These are phyloP conservation scores for Drosophila sp. DNA, from an alignment of 1,140 invertebrate genomes.

Conservation along the genomic window DNA sequence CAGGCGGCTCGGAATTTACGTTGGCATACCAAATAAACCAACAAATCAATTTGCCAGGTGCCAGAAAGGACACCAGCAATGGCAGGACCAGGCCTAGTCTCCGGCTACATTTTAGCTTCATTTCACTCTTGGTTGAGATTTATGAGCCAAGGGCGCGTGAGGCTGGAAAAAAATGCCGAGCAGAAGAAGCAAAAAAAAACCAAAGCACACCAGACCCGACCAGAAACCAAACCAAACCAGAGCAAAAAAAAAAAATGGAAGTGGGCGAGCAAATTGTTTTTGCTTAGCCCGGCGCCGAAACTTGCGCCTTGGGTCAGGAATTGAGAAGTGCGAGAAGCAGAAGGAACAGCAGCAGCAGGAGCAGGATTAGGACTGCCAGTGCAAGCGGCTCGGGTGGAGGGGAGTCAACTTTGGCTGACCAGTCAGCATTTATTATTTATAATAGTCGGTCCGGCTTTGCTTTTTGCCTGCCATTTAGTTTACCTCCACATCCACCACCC, in stretches of 20 bases:
- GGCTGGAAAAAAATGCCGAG: slow-evolving; percentile 56
- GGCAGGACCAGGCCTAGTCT: slow-evolving; percentile 26
- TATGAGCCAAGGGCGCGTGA: slow-evolving; percentile 79
- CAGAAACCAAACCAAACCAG: slow-evolving; percentile 18
- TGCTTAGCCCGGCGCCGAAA: slow-evolving; percentile 62
- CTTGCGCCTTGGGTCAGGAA: slow-evolving; percentile 34
- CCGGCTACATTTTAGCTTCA: slow-evolving; percentile 74
- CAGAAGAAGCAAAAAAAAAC: slow-evolving; percentile 7
- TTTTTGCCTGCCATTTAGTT: slow-evolving; percentile 64
- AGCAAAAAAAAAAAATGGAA: slow-evolving; percentile 28
- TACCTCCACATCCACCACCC: slow-evolving; percentile 59
- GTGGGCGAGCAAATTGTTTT: slow-evolving; percentile 71
- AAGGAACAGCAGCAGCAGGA: slow-evolving; percentile 27
- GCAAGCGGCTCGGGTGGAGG: not conserved
- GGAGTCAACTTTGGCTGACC: slow-evolving; percentile 56
- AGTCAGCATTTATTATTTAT: slow-evolving; percentile 82
- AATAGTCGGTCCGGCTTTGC: slow-evolving; percentile 69
- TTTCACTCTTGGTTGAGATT: slow-evolving; percentile 79
- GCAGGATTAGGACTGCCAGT: slow-evolving; percentile 22
- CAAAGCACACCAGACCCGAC: not conserved
- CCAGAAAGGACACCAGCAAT: slow-evolving; percentile 31
- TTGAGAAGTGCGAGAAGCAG: slow-evolving; percentile 6
- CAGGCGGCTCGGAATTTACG: slow-evolving; percentile 70
- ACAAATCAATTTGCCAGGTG: slow-evolving; percentile 81
- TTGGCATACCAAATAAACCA: slow-evolving; percentile 71